phyloP scores from a whole-genome alignment of 2,113 vertebrate species.

The Rhea pennata region DNA sequence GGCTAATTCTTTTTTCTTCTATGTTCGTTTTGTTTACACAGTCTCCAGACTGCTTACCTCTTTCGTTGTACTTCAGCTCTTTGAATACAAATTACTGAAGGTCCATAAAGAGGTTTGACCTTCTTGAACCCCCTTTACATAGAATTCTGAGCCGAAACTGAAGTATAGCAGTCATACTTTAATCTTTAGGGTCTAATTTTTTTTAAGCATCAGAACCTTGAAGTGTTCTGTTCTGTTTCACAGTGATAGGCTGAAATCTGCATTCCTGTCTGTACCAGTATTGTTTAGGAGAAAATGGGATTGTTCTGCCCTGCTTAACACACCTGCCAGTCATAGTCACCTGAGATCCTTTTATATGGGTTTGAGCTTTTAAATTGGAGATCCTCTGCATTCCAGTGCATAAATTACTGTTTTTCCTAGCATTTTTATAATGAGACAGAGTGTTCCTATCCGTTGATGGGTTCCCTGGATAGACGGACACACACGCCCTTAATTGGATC shows the following conservation, averaged over 20 bases:
- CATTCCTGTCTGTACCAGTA: background rate
- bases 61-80: background rate
- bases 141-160: background rate
- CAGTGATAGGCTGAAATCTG: background rate
- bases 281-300: background rate
- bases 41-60: background rate
- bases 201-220: background rate
- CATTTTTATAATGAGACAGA: too few relatives aligned
- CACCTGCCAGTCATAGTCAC: background rate
- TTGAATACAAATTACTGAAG: background rate
- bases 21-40: background rate
- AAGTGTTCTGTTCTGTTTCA: background rate
- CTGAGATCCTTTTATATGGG: rapidly evolving
- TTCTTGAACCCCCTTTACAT: background rate
- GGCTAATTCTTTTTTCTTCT: background rate
- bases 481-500: too few relatives aligned
- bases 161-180: background rate
- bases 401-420: rapidly evolving
- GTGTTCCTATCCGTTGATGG: too few relatives aligned
- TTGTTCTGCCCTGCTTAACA: background rate
- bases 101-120: background rate
- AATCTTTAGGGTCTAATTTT: background rate
- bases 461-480: too few relatives aligned
- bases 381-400: background rate
- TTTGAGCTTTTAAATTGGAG: background rate